These are phyloP conservation scores for Cylas formicarius DNA, from an alignment of 1,140 invertebrate species.

Conservation along the genomic window DNA sequence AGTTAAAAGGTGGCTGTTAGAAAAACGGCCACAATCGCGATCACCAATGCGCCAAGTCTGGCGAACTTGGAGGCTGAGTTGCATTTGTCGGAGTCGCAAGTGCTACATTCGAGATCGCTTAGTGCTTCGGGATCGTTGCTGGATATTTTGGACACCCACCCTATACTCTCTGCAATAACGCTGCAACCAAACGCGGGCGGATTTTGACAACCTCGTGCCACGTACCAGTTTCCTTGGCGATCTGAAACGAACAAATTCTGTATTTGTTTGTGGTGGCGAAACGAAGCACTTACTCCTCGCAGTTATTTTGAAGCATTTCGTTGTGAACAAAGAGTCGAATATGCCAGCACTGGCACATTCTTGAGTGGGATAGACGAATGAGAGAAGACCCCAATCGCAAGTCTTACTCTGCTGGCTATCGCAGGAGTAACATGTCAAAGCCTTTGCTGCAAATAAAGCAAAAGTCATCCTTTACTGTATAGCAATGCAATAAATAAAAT, in stretches of 20 bases:
- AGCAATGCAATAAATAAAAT: too few species aligned
- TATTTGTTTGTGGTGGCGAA: too few species aligned
- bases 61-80: slow-evolving; percentile 30
- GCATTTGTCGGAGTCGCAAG: slow-evolving; percentile 33
- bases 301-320: slow-evolving; percentile 30
- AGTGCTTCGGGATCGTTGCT: slow-evolving; percentile 17
- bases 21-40: slow-evolving; percentile 32
- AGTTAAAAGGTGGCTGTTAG: too few species aligned
- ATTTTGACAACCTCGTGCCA: slow-evolving; percentile 39
- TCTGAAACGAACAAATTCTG: too few species aligned
- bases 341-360: slow-evolving; percentile 25
- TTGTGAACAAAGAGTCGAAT: slow-evolving; percentile 16
- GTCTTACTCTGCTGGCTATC: slow-evolving; percentile 23
- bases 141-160: slow-evolving; percentile 15
- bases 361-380: slow-evolving; percentile 28
- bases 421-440: slow-evolving; percentile 29
- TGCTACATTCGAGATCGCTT: slow-evolving; percentile 26
- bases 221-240: slow-evolving; percentile 39
- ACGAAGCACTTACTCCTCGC: slow-evolving; percentile 32
- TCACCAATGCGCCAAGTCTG: slow-evolving; percentile 37
- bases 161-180: slow-evolving; percentile 39
- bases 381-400: slow-evolving; percentile 28
- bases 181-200: slow-evolving; percentile 33
- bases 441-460: slow-evolving; percentile 25
- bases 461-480: too few species aligned